Evolutionary conservation across 2,113 vertebrate species (phyloP).

Genomic region (Tachuris rubrigastra): DNA sequence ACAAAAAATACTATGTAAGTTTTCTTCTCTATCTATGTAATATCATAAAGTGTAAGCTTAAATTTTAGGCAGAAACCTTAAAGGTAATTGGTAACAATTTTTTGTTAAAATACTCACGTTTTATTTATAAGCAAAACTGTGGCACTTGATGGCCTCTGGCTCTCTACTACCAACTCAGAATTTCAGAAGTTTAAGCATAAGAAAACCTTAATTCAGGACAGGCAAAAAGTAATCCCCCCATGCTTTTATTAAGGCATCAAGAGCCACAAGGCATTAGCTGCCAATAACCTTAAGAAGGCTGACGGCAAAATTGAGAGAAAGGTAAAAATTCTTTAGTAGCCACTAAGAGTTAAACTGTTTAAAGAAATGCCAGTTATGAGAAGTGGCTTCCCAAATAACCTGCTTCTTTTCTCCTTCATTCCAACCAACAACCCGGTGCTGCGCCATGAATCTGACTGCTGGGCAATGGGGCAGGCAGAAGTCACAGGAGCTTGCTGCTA

Average conservation of each 20-base stretch:
- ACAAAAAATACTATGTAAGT: background rate
- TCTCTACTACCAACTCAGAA: background rate
- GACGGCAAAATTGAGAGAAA: background rate
- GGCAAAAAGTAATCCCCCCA: background rate
- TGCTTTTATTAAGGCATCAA: background rate
- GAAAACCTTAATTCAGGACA: background rate
- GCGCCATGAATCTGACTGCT: background rate
- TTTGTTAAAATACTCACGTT: background rate
- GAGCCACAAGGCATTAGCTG: background rate
- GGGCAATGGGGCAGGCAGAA: background rate
- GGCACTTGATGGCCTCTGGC: background rate
- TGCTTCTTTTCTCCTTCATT: background rate
- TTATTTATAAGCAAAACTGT: background rate
- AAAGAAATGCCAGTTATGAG: background rate
- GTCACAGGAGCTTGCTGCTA: background rate
- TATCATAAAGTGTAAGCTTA: background rate
- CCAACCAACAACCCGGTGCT: fast-evolving
- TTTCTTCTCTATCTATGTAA: background rate
- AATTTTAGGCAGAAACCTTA: background rate
- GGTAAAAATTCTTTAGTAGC: background rate
- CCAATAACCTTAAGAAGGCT: background rate
- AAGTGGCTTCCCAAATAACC: background rate
- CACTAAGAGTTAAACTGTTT: background rate
- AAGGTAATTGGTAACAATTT: background rate
- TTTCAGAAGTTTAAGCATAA: background rate